phyloP scores from a whole-genome alignment of 2,888 invertebrate genomes.

The Plebejus melissa region DNA sequence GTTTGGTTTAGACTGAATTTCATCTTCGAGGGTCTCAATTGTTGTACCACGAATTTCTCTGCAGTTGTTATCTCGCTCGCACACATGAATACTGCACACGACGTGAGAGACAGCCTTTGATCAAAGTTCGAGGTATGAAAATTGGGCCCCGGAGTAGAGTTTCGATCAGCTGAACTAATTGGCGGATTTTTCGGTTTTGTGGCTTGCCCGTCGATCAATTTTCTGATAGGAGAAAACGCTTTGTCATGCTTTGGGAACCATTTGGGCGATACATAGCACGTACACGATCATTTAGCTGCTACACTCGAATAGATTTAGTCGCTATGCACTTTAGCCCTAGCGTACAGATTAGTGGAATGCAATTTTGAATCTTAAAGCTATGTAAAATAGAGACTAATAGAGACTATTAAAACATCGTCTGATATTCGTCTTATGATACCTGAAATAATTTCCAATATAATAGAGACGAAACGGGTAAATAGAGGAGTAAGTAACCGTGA shows the following conservation, averaged over 20 bases:
- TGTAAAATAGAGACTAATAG: background rate
- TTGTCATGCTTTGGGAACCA: conserved; percentile 63
- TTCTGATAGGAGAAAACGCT: conserved; percentile 42
- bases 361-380: background rate
- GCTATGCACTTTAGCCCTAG: conserved; percentile 63
- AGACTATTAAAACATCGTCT: background rate
- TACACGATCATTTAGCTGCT: conserved; percentile 64
- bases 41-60: background rate
- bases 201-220: conserved; percentile 12
- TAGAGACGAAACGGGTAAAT: conserved; percentile 34
- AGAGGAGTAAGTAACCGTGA: conserved; percentile 54
- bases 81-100: background rate
- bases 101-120: background rate
- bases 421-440: background rate
- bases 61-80: background rate
- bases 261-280: conserved; percentile 71
- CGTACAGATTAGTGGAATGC: conserved; percentile 39
- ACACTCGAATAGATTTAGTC: conserved; percentile 51
- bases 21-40: background rate
- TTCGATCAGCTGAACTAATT: background rate
- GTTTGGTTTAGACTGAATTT: background rate
- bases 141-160: background rate
- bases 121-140: background rate
- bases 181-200: background rate
- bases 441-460: conserved; percentile 6